phyloP scores from a whole-genome alignment of 2,113 vertebrate species.

The Hoplias malabaricus region DNA sequence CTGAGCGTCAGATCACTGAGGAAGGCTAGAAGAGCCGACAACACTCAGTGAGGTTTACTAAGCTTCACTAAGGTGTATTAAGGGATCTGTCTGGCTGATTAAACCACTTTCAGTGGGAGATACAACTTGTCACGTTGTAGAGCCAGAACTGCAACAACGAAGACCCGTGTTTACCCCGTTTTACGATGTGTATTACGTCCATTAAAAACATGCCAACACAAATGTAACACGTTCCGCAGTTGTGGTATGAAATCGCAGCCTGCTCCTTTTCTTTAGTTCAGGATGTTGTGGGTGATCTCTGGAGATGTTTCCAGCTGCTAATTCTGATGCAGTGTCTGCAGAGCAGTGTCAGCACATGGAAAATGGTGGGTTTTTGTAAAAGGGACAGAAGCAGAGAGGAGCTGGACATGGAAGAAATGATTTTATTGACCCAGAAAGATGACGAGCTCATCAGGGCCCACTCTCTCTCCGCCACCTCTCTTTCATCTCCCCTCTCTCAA shows the following conservation, averaged over 20 bases:
- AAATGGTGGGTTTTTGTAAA: not conserved
- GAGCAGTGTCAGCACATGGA: not conserved
- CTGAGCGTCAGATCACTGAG: not conserved
- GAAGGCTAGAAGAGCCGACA: not conserved
- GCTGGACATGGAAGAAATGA: not conserved
- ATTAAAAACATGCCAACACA: no score
- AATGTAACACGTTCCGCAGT: no score
- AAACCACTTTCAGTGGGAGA: not conserved
- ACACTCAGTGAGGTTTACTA: not conserved
- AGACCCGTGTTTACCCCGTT: not conserved
- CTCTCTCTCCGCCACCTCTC: not conserved
- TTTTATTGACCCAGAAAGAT: slow-evolving; percentile 1
- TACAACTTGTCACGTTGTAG: not conserved
- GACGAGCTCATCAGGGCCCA: not conserved
- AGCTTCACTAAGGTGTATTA: not conserved
- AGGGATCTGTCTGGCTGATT: not conserved
- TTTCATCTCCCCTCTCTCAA: not conserved
- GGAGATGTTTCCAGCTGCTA: not conserved
- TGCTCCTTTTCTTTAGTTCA: not conserved
- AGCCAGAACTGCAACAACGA: not conserved
- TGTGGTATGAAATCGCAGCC: not conserved
- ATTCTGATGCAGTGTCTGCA: not conserved
- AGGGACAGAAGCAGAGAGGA: not conserved
- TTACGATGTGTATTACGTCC: no score
- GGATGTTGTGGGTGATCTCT: not conserved